A percentile compares a stretch with the other conserved stretches of the same genome.
phyloP scores from a whole-genome alignment of 2,113 vertebrate genomes.

The Patagioenas fasciata region DNA sequence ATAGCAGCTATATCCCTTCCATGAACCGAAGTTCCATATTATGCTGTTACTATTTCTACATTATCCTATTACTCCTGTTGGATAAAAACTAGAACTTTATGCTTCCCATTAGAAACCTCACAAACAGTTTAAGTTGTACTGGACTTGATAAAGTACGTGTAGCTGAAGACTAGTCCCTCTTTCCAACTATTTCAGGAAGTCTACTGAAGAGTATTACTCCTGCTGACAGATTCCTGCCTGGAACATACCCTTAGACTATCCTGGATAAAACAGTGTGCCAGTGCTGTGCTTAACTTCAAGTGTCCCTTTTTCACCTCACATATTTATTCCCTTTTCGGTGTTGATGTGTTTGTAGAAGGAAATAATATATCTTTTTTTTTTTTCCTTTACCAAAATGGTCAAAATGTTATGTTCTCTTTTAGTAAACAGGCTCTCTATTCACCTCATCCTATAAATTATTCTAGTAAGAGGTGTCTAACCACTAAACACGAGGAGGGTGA shows the following conservation, averaged over 20 bases:
- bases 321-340: not conserved
- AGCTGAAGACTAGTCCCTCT: not conserved
- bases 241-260: not conserved
- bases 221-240: not conserved
- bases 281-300: not conserved
- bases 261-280: not conserved
- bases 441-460: not conserved
- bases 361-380: not conserved
- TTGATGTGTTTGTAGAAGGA: not conserved
- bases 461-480: not conserved
- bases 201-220: not conserved
- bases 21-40: not conserved
- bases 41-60: not conserved
- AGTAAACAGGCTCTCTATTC: not conserved
- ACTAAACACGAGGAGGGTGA: not conserved
- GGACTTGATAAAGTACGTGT: not conserved
- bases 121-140: not conserved
- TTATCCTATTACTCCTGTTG: not conserved
- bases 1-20: not conserved
- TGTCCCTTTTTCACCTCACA: not conserved
- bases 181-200: not conserved
- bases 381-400: not conserved
- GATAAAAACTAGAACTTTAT: not conserved
- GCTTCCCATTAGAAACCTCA: not conserved
- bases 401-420: not conserved